phyloP scores from a whole-genome alignment of 2,888 invertebrate species.

The Miltochrista miniata region DNA sequence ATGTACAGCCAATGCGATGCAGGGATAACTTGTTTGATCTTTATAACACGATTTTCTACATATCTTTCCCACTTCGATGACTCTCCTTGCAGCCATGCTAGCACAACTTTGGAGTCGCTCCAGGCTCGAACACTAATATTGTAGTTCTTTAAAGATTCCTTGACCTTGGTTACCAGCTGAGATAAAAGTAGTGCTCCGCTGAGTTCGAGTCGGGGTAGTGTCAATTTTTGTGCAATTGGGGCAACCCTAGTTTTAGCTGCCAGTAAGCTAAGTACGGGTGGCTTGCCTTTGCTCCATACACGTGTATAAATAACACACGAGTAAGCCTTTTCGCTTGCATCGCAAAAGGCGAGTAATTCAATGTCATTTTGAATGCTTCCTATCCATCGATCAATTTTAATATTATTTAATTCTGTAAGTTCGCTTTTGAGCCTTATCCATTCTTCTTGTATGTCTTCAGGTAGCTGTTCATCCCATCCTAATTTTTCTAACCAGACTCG shows the following conservation, averaged over 20 bases:
- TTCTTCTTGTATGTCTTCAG: background rate
- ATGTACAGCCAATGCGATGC: background rate
- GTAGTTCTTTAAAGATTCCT: no score
- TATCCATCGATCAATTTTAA: background rate
- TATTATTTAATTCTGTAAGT: no score
- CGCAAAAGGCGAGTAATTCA: slow-evolving; percentile 25
- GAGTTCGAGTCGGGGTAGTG: slow-evolving; percentile 25
- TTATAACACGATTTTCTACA: slow-evolving; percentile 6
- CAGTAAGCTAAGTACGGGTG: slow-evolving; percentile 3
- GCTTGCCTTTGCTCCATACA: no score
- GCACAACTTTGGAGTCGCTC: slow-evolving; percentile 8
- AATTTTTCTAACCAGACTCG: background rate
- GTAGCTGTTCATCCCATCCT: background rate
- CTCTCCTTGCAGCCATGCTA: slow-evolving; percentile 6
- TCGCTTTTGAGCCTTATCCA: background rate
- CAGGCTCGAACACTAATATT: slow-evolving; percentile 5
- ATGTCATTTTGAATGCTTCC: slow-evolving; percentile 3
- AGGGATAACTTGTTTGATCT: slow-evolving; percentile 1
- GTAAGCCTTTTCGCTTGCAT: slow-evolving; percentile 27
- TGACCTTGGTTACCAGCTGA: background rate
- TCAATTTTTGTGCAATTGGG: slow-evolving; percentile 14
- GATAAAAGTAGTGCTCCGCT: slow-evolving; percentile 16
- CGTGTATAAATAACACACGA: slow-evolving; percentile 17
- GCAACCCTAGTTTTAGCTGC: slow-evolving; percentile 25
- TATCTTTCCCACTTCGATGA: slow-evolving; percentile 4